These are phyloP conservation scores for Adelphocoris suturalis DNA, from an alignment of 2,888 invertebrate genomes.

Conservation along the genomic window DNA sequence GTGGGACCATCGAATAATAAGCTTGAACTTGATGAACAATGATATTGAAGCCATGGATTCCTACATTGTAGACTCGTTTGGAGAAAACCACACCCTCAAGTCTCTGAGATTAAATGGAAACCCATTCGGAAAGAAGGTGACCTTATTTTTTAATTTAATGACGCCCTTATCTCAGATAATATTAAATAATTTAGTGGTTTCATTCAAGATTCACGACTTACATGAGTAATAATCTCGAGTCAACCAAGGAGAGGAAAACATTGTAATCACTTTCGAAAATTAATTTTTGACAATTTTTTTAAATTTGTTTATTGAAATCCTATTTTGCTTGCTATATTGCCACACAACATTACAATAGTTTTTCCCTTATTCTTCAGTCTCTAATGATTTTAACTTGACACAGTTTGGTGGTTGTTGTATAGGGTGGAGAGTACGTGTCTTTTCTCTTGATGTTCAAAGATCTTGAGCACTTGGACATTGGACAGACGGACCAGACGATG, in stretches of 20 bases:
- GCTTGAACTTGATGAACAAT: constrained; percentile 67
- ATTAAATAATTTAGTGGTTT: no score
- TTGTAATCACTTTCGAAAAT: no score
- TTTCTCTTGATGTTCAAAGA: constrained; percentile 68
- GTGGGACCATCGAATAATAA: constrained; percentile 48
- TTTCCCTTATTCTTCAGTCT: no score
- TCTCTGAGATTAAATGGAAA: constrained; percentile 68
- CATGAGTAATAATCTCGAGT: no score
- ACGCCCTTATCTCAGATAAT: background rate
- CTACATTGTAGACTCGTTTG: constrained; percentile 3
- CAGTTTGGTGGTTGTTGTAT: background rate
- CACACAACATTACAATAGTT: no score
- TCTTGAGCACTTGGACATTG: constrained; percentile 65
- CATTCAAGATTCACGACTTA: no score
- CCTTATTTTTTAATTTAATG: background rate
- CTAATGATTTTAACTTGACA: no score
- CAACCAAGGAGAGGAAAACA: no score
- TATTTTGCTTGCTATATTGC: no score
- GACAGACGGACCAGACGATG: constrained; percentile 67
- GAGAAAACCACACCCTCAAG: constrained; percentile 56
- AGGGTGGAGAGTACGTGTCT: constrained; percentile 64
- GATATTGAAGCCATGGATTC: constrained; percentile 61
- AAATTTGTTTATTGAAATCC: no score
- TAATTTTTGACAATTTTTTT: no score
- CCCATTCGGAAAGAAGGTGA: constrained; percentile 62